phyloP scores from a whole-genome alignment of 2,888 invertebrate species.

The Hermodice carunculata region DNA sequence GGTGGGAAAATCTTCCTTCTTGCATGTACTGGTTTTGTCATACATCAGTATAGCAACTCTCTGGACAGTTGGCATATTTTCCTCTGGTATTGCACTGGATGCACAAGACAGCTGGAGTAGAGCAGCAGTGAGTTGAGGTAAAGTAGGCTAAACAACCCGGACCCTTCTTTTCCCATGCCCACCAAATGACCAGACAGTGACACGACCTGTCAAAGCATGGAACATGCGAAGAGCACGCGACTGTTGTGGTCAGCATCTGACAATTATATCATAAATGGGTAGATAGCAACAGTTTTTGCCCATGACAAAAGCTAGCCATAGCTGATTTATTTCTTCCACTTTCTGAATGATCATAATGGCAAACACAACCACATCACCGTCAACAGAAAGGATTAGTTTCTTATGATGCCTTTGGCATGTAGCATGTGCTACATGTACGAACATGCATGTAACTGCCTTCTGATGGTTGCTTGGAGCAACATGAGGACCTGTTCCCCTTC shows the following conservation, averaged over 20 bases:
- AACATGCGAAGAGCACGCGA: constrained; percentile 14
- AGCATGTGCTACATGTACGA: constrained; percentile 27
- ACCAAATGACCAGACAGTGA: constrained; percentile 25
- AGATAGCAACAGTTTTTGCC: too few species aligned
- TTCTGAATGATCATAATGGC: constrained; percentile 19
- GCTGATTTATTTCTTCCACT: constrained; percentile 5
- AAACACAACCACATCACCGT: constrained; percentile 36
- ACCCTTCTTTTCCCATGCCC: constrained; percentile 24
- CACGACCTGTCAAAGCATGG: constrained; percentile 39
- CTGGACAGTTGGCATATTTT: constrained; percentile 26
- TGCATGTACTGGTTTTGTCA: too few species aligned
- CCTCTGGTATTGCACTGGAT: neutral
- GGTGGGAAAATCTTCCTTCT: too few species aligned
- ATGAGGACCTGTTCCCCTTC: neutral
- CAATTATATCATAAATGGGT: too few species aligned
- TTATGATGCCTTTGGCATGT: constrained; percentile 7
- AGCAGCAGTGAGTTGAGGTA: neutral
- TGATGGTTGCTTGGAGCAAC: constrained; percentile 34
- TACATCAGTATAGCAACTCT: constrained; percentile 41
- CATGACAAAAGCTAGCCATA: too few species aligned
- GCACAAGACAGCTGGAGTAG: neutral
- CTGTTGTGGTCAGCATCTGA: too few species aligned
- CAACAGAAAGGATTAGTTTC: constrained; percentile 25
- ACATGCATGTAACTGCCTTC: constrained; percentile 34
- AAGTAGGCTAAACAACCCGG: constrained; percentile 11